Evolutionary conservation across 2,888 invertebrate genomes (phyloP).

Genomic region (Pachycephus smyrnensis): DNA sequence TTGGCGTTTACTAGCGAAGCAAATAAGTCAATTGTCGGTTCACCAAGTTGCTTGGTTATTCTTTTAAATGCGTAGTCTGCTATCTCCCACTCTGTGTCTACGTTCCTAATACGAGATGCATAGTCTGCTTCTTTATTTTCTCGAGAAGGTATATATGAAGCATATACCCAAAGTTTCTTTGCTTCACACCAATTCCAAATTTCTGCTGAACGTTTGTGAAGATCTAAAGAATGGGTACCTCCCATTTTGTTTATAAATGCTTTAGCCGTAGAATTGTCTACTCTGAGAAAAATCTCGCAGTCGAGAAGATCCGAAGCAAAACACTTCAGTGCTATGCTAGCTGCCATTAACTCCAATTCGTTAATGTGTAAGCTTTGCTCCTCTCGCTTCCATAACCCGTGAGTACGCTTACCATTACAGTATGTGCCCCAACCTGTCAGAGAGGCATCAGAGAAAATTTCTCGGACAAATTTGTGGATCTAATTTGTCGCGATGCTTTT

Average conservation of each 20-base stretch:
- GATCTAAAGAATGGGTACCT: background rate
- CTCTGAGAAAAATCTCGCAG: conserved; percentile 6
- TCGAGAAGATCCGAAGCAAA: background rate
- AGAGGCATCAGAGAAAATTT: conserved; percentile 26
- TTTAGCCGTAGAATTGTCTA: conserved; percentile 6
- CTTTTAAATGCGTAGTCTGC: conserved; percentile 11
- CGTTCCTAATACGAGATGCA: conserved; percentile 15
- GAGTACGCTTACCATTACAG: too few species aligned
- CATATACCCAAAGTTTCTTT: conserved; percentile 9
- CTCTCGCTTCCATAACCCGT: conserved; percentile 21
- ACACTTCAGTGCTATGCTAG: background rate
- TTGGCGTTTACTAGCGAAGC: conserved; percentile 38
- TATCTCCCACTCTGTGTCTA: conserved; percentile 22
- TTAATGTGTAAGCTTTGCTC: conserved; percentile 1
- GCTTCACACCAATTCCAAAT: conserved; percentile 13
- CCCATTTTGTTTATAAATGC: conserved; percentile 7
- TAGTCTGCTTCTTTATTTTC: conserved; percentile 14
- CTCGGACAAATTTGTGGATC: background rate
- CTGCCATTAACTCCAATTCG: background rate
- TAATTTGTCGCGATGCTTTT: background rate
- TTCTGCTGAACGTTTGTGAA: background rate
- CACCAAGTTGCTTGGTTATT: conserved; percentile 11
- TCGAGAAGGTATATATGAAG: conserved; percentile 10
- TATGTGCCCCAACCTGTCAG: conserved; percentile 24
- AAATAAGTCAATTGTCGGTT: conserved; percentile 40